phyloP scores from a whole-genome alignment of 2,797 vertebrate species.

The Eulemur rubriventer region DNA sequence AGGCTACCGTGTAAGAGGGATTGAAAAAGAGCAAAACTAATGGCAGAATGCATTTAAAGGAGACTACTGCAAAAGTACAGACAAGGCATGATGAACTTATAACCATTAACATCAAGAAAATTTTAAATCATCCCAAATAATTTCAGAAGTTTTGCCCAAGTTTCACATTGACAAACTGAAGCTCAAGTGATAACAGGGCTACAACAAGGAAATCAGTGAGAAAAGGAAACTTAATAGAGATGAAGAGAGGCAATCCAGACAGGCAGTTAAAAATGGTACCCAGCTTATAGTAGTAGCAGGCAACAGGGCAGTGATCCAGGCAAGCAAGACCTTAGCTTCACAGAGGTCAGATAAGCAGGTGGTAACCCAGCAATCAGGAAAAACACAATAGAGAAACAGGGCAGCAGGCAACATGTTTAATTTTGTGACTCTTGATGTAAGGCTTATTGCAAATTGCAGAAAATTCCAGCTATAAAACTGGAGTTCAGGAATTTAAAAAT shows the following conservation, averaged over 20 bases:
- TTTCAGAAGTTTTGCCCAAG: slow-evolving; percentile 9
- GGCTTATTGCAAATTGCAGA: neutral
- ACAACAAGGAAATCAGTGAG: neutral
- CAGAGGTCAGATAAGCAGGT: neutral
- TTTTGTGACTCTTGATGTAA: slow-evolving; percentile 32
- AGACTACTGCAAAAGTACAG: neutral
- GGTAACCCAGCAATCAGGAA: neutral
- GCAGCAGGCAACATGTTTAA: neutral
- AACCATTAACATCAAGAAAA: slow-evolving; percentile 21
- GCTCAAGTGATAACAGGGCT: neutral
- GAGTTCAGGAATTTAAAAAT: slow-evolving; percentile 52
- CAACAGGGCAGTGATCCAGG: neutral
- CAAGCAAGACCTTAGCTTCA: neutral
- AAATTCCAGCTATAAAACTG: neutral
- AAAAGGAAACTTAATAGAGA: neutral
- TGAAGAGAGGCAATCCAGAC: neutral
- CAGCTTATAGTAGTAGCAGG: neutral
- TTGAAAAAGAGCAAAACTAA: slow-evolving; percentile 20
- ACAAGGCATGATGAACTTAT: neutral
- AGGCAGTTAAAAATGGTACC: neutral
- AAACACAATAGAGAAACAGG: neutral
- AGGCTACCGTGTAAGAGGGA: neutral
- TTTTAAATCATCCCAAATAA: neutral
- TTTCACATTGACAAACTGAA: neutral
- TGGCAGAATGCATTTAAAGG: neutral